Percentiles rank a stretch among this genome's conserved stretches.
Conservation (phyloP, 2,888 invertebrate genomes). For the Schrankia costaestrigalis region DNA sequence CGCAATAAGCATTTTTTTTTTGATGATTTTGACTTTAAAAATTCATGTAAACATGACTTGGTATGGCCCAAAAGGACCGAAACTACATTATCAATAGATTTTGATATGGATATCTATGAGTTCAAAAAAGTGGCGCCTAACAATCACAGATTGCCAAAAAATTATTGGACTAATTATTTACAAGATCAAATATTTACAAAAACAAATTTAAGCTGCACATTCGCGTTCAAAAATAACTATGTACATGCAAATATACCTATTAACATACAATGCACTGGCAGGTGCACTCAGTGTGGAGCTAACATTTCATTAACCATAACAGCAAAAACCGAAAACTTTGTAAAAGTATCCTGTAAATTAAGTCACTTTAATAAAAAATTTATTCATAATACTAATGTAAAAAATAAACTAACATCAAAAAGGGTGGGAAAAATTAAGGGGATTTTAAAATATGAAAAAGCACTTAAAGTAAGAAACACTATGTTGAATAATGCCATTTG, state of each 20-base stretch:
- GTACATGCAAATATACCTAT: conserved; percentile 10
- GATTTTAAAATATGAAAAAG: conserved; percentile 8
- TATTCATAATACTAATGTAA: conserved; percentile 10
- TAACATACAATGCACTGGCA: conserved; percentile 11
- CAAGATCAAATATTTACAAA: conserved; percentile 11
- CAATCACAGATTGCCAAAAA: conserved; percentile 10
- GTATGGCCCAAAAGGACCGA: conserved; percentile 7
- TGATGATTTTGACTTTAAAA: neutral
- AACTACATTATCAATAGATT: conserved; percentile 8
- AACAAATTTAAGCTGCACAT: conserved; percentile 10
- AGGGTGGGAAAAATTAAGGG: conserved; percentile 9
- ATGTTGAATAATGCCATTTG: conserved; percentile 10
- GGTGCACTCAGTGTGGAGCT: conserved; percentile 15
- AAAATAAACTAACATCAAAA: conserved; percentile 10
- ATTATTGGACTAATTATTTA: conserved; percentile 11
- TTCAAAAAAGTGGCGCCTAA: conserved; percentile 8
- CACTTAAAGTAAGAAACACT: conserved; percentile 9
- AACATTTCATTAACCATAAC: conserved; percentile 9
- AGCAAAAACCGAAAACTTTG: conserved; percentile 10
- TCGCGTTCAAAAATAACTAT: conserved; percentile 13
- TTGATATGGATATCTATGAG: conserved; percentile 10
- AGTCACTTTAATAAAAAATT: conserved; percentile 10
- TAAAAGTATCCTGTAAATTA: conserved; percentile 10
- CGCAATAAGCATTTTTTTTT: conserved; percentile 8
- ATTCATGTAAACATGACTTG: conserved; percentile 7